Evolutionary conservation across 2,888 invertebrate genomes (phyloP).

Genomic region (Leucophenga montana): DNA sequence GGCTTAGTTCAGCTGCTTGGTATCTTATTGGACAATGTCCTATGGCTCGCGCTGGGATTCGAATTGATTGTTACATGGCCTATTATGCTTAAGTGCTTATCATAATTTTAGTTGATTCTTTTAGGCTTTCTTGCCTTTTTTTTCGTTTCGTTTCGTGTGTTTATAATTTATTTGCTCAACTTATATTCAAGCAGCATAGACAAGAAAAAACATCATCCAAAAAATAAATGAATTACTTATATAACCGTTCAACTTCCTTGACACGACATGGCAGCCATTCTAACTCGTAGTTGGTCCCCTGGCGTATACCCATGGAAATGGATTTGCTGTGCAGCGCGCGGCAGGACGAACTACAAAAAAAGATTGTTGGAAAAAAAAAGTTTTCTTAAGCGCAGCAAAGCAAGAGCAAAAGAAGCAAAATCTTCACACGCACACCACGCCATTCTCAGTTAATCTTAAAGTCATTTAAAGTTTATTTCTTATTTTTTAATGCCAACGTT

Average conservation of each 20-base stretch:
- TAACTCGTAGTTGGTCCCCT: slow-evolving; percentile 20
- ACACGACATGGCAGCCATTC: background rate
- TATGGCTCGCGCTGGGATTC: slow-evolving; percentile 27
- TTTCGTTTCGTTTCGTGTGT: background rate
- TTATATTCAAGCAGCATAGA: background rate
- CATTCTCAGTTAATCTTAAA: slow-evolving; percentile 26
- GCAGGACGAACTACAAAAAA: background rate
- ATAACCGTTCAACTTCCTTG: background rate
- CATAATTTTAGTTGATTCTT: slow-evolving; percentile 53
- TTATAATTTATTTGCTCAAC: background rate
- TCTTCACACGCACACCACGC: background rate
- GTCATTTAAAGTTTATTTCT: slow-evolving; percentile 19
- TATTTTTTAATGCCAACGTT: background rate
- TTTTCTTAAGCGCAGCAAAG: background rate
- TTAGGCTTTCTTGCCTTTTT: background rate
- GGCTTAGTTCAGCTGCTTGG: too few relatives aligned
- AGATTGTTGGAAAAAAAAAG: slow-evolving; percentile 4
- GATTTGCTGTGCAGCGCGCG: slow-evolving; percentile 13
- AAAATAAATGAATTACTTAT: background rate
- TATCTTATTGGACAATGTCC: slow-evolving; percentile 19
- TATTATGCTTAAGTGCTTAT: slow-evolving; percentile 64
- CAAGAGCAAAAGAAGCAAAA: background rate
- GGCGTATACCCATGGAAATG: slow-evolving; percentile 25
- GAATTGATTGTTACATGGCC: slow-evolving; percentile 57
- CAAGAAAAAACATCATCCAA: background rate